phyloP scores from a whole-genome alignment of 2,113 vertebrate genomes.

The Phalacrocorax brasilianus region DNA sequence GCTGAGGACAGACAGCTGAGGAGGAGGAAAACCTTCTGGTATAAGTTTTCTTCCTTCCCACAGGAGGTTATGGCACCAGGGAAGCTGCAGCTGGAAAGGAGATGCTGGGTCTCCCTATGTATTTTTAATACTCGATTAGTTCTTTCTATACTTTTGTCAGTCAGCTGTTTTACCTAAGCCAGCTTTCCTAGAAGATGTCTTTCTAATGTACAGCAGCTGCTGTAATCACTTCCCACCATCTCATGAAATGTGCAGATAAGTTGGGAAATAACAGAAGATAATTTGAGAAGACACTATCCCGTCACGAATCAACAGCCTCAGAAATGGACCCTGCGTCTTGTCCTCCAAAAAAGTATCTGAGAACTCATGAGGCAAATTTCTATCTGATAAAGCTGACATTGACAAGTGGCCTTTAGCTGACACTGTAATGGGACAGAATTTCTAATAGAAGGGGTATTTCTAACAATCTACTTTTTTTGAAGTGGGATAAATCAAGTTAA shows the following conservation, averaged over 20 bases:
- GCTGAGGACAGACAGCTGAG: neutral
- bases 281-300: conserved; percentile 33
- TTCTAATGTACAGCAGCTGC: conserved; percentile 62
- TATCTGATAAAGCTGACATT: conserved; percentile 39
- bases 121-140: conserved; percentile 3
- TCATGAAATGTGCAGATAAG: neutral
- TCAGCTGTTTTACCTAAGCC: conserved; percentile 49
- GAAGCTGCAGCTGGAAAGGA: conserved; percentile 48
- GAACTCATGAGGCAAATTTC: neutral
- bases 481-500: conserved; percentile 52
- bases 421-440: conserved; percentile 36
- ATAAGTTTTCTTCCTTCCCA: conserved; percentile 13
- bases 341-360: conserved; percentile 28
- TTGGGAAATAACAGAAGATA: conserved; percentile 12
- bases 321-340: neutral
- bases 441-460: conserved; percentile 50
- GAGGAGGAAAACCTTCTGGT: conserved; percentile 36
- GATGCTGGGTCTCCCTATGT: neutral
- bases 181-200: conserved; percentile 31
- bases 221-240: conserved; percentile 32
- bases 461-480: conserved; percentile 44
- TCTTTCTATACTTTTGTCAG: conserved; percentile 25
- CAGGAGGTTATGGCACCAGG: neutral
- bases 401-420: conserved; percentile 21
- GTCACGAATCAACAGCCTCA: neutral